Evolutionary conservation across 1,140 invertebrate genomes (phyloP).

Genomic region (Drosophila lacteicornis): DNA sequence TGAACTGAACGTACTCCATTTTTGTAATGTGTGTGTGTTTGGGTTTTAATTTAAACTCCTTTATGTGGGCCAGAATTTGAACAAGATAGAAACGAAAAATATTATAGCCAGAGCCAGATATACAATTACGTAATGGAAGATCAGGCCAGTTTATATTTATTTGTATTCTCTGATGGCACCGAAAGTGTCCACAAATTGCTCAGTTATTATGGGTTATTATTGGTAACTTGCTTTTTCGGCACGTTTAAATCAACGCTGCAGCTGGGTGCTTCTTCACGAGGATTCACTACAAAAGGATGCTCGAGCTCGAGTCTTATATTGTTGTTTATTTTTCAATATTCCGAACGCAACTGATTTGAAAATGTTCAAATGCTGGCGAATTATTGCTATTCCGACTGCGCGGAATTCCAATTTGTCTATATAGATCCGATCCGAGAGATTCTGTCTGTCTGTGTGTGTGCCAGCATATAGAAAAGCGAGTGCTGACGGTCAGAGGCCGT

Average conservation of each 20-base stretch:
- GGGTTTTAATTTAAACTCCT: constrained; percentile 78
- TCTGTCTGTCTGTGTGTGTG: constrained; percentile 39
- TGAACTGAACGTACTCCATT: constrained; percentile 85
- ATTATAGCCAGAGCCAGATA: constrained; percentile 54
- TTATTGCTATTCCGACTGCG: constrained; percentile 80
- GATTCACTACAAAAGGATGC: constrained; percentile 61
- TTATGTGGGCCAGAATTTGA: constrained; percentile 53
- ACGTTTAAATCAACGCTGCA: constrained; percentile 77
- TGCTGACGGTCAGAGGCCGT: constrained; percentile 80
- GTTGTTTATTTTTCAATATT: constrained; percentile 85
- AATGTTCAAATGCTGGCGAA: constrained; percentile 82
- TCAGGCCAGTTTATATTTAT: constrained; percentile 24
- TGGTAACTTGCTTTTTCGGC: constrained; percentile 71
- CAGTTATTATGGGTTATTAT: constrained; percentile 16
- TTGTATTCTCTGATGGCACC: constrained; percentile 10
- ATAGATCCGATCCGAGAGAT: constrained; percentile 42
- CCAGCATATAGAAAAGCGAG: constrained; percentile 38
- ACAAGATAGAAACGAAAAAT: constrained; percentile 53
- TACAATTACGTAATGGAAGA: constrained; percentile 63
- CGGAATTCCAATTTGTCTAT: constrained; percentile 78
- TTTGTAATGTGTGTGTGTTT: constrained; percentile 58
- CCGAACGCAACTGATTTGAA: constrained; percentile 85
- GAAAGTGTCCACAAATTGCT: constrained; percentile 20
- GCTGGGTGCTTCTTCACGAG: constrained; percentile 67
- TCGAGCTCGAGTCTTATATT: constrained; percentile 66